Evolutionary conservation across 2,113 vertebrate genomes (phyloP), one percentile per base, ranked within the genome.

Genomic region (Symphodus melops): DNA sequence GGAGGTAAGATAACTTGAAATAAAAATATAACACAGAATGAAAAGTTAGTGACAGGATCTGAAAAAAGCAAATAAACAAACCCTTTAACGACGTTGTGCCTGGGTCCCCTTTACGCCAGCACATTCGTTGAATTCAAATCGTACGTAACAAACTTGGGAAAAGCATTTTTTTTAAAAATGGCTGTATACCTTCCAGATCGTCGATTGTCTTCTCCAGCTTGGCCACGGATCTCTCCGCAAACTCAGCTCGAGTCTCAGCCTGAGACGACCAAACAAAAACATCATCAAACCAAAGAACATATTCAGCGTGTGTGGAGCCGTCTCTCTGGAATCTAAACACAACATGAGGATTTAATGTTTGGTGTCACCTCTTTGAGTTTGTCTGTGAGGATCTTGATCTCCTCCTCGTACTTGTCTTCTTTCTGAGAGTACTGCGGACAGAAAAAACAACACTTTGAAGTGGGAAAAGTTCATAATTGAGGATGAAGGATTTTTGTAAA

Each of bases 331-430:
- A 41, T 41, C 39, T 11, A 41, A 41, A 41, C 1, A 41, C 11
- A 41, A 41, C 10, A 10, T 10, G 39, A 48, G 46, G 16, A 3
- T 17, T 46, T 12, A 14, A 16, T 14, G 4, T 19, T 7, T 17
- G 46, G 6, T 16, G 4, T 94, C 68, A 97, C 97, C 96, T 98
- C 97, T 88, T 99, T 99, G 79, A 99, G 96, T 88, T 99, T 99
- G 91, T 99, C 97, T 5, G 97, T 97, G 83, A 99, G 93, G 88
- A 98, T 97, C 93, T 99, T 99, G 75, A 99, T 98, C 90, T 99
- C 97, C 62, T 99, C 97, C 83, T 99, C 97, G 3, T 99, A 99
- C 85, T 98, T 99, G 92, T 99, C 97, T 86, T 99, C 97, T 86
- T 99, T 99, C 86, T 98, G 97, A 28, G 98, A 99, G 79, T 99